A percentile compares a stretch with the other conserved stretches of the same genome.
phyloP scores from a whole-genome alignment of 2,888 invertebrate species.

The Brenthis ino region DNA sequence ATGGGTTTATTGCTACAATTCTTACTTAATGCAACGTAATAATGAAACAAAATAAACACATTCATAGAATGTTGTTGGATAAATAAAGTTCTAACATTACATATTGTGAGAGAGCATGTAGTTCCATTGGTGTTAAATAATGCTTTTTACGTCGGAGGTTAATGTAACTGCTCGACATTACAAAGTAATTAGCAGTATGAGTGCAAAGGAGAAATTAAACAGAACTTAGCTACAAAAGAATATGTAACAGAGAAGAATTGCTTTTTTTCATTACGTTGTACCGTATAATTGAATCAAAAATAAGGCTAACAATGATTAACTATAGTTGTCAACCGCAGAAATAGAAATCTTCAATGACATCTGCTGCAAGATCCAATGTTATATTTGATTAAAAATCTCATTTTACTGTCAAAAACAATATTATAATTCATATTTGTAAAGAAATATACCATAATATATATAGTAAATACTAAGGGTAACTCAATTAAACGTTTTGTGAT shows the following conservation, averaged over 20 bases:
- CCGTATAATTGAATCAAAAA: background rate
- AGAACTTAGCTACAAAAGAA: conserved; percentile 12
- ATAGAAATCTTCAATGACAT: too few species aligned
- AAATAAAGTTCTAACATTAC: conserved; percentile 3
- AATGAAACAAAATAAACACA: conserved; percentile 14
- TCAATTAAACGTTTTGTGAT: too few species aligned
- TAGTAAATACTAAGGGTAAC: too few species aligned
- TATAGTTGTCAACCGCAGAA: too few species aligned
- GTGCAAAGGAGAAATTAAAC: conserved; percentile 16
- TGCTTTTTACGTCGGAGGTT: conserved; percentile 1
- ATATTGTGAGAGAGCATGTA: background rate
- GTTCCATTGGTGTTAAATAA: conserved; percentile 17
- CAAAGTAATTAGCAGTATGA: conserved; percentile 17
- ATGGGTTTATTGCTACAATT: conserved; percentile 3
- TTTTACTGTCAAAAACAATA: too few species aligned
- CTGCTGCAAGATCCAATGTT: too few species aligned
- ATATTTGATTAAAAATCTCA: too few species aligned
- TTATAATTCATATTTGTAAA: too few species aligned
- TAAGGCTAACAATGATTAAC: too few species aligned
- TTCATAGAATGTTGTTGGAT: conserved; percentile 7
- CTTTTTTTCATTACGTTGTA: background rate
- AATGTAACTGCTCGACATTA: conserved; percentile 18
- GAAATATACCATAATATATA: too few species aligned
- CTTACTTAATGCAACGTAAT: conserved; percentile 3
- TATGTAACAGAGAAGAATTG: background rate